Evolutionary conservation across 2,888 invertebrate species (phyloP).

Genomic region (Cephus rjabovi): DNA sequence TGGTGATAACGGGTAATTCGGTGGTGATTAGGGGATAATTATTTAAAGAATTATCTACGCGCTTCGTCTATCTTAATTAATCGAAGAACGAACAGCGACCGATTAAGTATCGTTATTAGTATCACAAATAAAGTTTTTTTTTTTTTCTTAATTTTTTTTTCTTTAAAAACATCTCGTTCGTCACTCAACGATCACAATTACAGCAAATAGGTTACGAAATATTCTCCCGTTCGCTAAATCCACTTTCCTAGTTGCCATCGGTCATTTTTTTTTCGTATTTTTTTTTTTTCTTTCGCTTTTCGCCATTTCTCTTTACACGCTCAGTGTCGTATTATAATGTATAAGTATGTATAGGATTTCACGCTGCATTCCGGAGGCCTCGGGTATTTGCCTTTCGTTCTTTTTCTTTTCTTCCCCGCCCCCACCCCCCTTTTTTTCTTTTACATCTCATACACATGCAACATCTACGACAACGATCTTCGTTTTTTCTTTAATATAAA

Average conservation of each 20-base stretch:
- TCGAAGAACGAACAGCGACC: constrained; percentile 16
- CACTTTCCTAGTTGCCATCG: too few species aligned
- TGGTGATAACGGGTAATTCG: background rate
- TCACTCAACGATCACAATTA: constrained; percentile 11
- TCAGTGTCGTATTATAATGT: too few species aligned
- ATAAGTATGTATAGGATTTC: too few species aligned
- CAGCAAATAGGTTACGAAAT: constrained; percentile 12
- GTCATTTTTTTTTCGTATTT: background rate
- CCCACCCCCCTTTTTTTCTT: constrained; percentile 30
- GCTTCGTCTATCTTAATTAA: constrained; percentile 7
- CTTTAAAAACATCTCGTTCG: constrained; percentile 2
- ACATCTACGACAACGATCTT: constrained; percentile 11
- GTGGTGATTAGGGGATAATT: background rate
- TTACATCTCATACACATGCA: constrained; percentile 31
- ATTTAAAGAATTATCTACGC: background rate
- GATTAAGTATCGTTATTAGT: constrained; percentile 18
- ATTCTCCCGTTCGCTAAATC: background rate
- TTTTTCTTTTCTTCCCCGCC: constrained; percentile 5
- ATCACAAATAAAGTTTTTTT: constrained; percentile 18
- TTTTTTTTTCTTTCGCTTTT: background rate
- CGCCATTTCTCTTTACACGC: background rate
- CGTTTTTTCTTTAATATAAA: constrained; percentile 55
- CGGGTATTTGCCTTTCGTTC: constrained; percentile 14
- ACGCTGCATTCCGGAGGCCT: background rate
- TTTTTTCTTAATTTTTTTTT: constrained; percentile 9